A percentile compares a stretch with the other conserved stretches of the same genome.
phyloP scores from a whole-genome alignment of 2,113 vertebrate species.

The Phalacrocorax brasilianus region DNA sequence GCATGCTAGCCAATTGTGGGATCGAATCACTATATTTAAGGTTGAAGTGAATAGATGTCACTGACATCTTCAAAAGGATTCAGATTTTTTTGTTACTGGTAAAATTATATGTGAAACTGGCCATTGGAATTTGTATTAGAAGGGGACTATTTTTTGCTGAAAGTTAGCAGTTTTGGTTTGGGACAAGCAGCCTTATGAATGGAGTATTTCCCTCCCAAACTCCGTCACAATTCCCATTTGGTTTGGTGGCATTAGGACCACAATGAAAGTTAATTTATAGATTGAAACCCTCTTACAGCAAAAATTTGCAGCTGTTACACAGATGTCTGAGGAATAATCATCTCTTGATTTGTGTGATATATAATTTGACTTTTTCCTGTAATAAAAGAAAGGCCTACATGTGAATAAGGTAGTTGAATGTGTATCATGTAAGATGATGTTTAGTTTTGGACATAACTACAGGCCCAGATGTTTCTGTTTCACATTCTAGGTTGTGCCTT shows the following conservation, averaged over 20 bases:
- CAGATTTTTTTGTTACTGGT: not conserved
- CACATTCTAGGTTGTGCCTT: not conserved
- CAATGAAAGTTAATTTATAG: not conserved
- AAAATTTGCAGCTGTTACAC: not conserved
- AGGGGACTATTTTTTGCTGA: not conserved
- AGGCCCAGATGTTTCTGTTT: not conserved
- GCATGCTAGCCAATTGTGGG: not conserved
- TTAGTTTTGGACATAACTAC: not conserved
- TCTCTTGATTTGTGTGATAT: not conserved
- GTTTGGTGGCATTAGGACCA: not conserved
- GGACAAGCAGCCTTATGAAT: not conserved
- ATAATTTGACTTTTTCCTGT: not conserved
- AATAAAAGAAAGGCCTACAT: not conserved
- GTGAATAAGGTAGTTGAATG: not conserved
- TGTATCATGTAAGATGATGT: rapidly evolving
- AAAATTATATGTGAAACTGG: not conserved
- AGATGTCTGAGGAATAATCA: not conserved
- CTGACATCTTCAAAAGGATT: not conserved
- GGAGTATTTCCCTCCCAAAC: not conserved
- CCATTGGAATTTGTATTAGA: not conserved
- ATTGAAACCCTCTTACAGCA: not conserved
- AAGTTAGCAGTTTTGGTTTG: not conserved
- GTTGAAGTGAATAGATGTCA: not conserved
- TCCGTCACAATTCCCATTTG: not conserved
- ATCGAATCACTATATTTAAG: not conserved